Conservation (phyloP, 2,888 invertebrate genomes). For the Drosophila nigritarsus region DNA sequence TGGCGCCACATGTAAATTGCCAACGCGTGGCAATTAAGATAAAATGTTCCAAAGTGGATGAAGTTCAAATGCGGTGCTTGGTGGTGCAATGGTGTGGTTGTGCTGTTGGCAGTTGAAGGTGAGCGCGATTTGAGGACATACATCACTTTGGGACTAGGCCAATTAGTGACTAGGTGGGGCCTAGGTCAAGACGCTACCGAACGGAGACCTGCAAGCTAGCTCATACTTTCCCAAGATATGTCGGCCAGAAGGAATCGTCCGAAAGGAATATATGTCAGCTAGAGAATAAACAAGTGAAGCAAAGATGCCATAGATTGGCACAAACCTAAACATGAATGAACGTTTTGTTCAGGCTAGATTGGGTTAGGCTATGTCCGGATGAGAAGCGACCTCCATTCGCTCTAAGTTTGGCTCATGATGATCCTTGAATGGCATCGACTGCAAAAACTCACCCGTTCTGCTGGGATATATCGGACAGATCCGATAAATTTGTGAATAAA, state of each 20-base stretch:
- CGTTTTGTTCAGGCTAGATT: background rate
- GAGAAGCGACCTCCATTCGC: background rate
- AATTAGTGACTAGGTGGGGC: constrained; percentile 4
- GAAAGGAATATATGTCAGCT: constrained; percentile 5
- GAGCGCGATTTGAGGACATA: constrained; percentile 1
- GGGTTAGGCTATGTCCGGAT: background rate
- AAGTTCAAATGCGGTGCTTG: background rate
- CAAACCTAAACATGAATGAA: constrained; percentile 9
- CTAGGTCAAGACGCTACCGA: constrained; percentile 18
- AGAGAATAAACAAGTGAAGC: background rate
- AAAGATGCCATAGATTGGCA: background rate
- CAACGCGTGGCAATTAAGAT: constrained; percentile 69
- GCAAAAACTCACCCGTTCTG: background rate
- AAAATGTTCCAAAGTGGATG: constrained; percentile 51
- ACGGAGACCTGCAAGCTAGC: background rate
- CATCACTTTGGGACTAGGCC: constrained; percentile 29
- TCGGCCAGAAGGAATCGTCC: constrained; percentile 11
- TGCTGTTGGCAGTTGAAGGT: constrained; percentile 5
- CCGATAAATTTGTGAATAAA: background rate
- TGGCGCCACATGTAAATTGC: constrained; percentile 55
- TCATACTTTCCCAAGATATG: constrained; percentile 15
- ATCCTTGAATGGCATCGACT: background rate
- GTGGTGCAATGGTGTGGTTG: background rate
- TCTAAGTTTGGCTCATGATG: background rate
- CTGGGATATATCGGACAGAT: background rate